Percentiles rank a stretch among this genome's conserved stretches.
Evolutionary conservation across 2,888 invertebrate species (phyloP).

Genomic region (Tineola bisselliella): DNA sequence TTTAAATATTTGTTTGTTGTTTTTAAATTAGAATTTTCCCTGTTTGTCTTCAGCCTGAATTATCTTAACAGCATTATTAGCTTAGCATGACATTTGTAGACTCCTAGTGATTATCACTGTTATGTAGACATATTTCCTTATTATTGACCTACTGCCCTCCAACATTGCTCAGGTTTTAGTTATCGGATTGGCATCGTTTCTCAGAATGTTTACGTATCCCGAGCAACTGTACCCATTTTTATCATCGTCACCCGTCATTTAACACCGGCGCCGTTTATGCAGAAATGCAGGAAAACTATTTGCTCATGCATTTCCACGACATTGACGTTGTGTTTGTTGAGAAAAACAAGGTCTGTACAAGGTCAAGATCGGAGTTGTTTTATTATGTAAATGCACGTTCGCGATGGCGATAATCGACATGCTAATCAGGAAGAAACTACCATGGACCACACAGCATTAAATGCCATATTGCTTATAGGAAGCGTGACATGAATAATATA

Average conservation of each 20-base stretch:
- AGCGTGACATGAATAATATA: not conserved
- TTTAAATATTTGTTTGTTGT: too few relatives aligned
- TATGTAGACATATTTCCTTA: not conserved
- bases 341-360: not conserved
- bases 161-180: not conserved
- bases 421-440: not conserved
- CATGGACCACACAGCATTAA: not conserved
- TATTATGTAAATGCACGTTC: constrained; percentile 36
- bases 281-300: constrained; percentile 1
- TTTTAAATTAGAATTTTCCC: too few relatives aligned
- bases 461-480: not conserved
- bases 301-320: constrained; percentile 4
- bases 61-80: too few relatives aligned
- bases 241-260: not conserved
- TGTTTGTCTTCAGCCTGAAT: too few relatives aligned
- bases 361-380: constrained; percentile 18
- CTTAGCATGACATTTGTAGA: too few relatives aligned
- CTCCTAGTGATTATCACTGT: too few relatives aligned
- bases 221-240: not conserved
- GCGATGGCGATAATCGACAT: not conserved
- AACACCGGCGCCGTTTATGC: not conserved
- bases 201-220: not conserved
- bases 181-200: not conserved
- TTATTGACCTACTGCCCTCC: not conserved
- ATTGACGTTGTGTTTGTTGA: not conserved